Percentiles rank a stretch among this genome's conserved stretches.
These are phyloP conservation scores for Drosophila littoralis DNA, from an alignment of 1,140 invertebrate genomes.

Conservation along the genomic window DNA sequence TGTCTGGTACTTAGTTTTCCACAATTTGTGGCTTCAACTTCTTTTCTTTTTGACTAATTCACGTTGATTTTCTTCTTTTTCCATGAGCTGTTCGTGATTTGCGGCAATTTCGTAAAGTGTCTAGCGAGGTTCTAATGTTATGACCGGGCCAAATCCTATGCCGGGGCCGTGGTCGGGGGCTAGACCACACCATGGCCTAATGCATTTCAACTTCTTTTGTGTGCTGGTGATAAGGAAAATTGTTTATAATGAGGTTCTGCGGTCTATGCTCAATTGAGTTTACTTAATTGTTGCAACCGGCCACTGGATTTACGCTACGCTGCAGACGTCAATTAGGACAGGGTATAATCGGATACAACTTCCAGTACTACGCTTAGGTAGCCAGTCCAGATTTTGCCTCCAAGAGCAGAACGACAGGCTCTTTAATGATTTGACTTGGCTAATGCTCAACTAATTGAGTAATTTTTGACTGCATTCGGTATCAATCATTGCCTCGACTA, in stretches of 20 bases:
- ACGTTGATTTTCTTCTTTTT: slow-evolving; percentile 57
- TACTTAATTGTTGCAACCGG: slow-evolving; percentile 61
- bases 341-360: slow-evolving; percentile 14
- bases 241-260: slow-evolving; percentile 80
- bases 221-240: slow-evolving; percentile 69
- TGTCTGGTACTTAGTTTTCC: slow-evolving; percentile 68
- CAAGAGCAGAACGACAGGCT: neutral
- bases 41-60: slow-evolving; percentile 69
- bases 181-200: slow-evolving; percentile 59
- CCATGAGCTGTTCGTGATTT: slow-evolving; percentile 59
- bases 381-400: slow-evolving; percentile 1
- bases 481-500: slow-evolving; percentile 62
- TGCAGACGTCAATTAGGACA: slow-evolving; percentile 30
- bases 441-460: slow-evolving; percentile 80
- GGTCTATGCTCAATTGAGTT: slow-evolving; percentile 69
- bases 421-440: slow-evolving; percentile 45
- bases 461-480: slow-evolving; percentile 70
- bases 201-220: slow-evolving; percentile 58
- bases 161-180: neutral
- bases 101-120: slow-evolving; percentile 82
- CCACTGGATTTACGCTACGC: slow-evolving; percentile 48
- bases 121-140: slow-evolving; percentile 82
- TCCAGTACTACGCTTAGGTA: slow-evolving; percentile 15
- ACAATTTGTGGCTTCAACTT: slow-evolving; percentile 51
- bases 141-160: slow-evolving; percentile 40